phyloP scores from a whole-genome alignment of 2,888 invertebrate genomes.

The Tipula lateralis region DNA sequence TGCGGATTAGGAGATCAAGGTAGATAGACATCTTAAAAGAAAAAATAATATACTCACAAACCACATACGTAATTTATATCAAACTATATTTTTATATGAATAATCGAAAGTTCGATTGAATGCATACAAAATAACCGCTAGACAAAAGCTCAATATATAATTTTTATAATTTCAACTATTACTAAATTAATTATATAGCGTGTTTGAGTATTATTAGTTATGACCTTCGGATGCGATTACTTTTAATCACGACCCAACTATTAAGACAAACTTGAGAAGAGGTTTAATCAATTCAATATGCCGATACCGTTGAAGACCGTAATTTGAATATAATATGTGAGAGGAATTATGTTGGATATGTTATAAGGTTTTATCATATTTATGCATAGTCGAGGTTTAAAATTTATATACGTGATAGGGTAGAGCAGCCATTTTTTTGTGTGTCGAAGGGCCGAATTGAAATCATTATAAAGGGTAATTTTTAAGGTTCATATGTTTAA shows the following conservation, averaged over 20 bases:
- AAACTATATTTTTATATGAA: neutral
- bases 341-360: neutral
- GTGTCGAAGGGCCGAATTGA: too few relatives aligned
- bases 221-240: neutral
- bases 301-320: neutral
- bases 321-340: neutral
- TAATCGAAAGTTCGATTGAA: neutral
- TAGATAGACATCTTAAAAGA: neutral
- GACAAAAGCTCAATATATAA: neutral
- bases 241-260: conserved; percentile 5
- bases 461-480: too few relatives aligned
- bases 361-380: neutral
- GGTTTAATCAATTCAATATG: neutral
- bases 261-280: neutral
- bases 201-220: neutral
- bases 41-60: neutral
- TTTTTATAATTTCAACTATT: neutral
- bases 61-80: neutral
- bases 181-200: neutral
- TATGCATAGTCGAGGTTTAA: too few relatives aligned
- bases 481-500: too few relatives aligned
- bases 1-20: neutral
- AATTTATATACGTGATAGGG: too few relatives aligned
- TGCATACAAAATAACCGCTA: neutral
- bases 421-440: too few relatives aligned